Percentiles rank a stretch among this genome's conserved stretches.
phyloP scores from a whole-genome alignment of 1,140 invertebrate species.

The Wasmannia auropunctata region DNA sequence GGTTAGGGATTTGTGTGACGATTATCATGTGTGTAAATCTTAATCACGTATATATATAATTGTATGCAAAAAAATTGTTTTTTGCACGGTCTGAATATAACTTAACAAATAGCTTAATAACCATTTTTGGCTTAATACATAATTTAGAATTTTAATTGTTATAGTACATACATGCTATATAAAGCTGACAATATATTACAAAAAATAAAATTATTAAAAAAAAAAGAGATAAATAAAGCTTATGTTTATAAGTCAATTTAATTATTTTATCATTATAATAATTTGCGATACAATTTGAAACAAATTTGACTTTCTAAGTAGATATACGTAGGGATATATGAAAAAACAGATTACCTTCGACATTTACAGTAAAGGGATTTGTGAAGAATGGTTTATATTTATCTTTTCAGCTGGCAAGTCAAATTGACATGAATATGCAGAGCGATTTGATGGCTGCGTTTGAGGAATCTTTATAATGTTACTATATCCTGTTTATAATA shows the following conservation, averaged over 20 bases:
- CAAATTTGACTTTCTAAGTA: constrained; percentile 10
- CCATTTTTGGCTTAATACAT: background rate
- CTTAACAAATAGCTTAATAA: background rate
- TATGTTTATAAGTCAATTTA: background rate
- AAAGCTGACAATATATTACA: background rate
- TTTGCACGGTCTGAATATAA: background rate
- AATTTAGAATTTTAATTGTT: background rate
- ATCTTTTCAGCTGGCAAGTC: constrained; percentile 94
- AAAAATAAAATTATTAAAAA: background rate
- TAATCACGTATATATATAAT: background rate
- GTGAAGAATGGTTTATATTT: constrained; percentile 80
- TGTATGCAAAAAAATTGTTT: background rate
- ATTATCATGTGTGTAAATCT: background rate
- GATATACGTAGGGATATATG: background rate
- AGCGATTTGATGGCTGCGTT: constrained; percentile 99
- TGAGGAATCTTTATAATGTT: constrained; percentile 95
- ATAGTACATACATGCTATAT: background rate
- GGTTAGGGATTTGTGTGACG: background rate
- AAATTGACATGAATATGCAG: constrained; percentile 99
- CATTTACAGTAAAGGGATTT: constrained; percentile 38
- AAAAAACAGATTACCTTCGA: background rate
- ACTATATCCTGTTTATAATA: constrained; percentile 74
- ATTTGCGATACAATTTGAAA: background rate
- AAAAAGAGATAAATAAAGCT: background rate
- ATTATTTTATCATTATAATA: background rate